Evolutionary conservation across 2,888 invertebrate species (phyloP).

Genomic region (Acanthosepion esculentum): DNA sequence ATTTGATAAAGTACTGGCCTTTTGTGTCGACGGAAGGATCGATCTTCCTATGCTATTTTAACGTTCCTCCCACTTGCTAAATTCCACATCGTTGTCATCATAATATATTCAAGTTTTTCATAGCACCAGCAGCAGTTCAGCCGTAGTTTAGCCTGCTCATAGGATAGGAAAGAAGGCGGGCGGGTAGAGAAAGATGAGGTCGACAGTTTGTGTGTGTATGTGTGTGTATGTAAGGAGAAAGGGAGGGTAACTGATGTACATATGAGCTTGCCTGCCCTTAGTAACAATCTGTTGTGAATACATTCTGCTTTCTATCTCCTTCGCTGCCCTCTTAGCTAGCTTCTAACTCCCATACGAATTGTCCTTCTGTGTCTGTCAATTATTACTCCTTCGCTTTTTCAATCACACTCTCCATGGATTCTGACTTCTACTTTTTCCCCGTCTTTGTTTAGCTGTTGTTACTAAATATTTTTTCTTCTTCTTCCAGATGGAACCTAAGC

Average conservation of each 20-base stretch:
- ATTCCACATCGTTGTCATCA: constrained; percentile 18
- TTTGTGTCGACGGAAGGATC: not conserved
- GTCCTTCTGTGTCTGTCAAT: too few relatives aligned
- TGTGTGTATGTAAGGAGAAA: too few relatives aligned
- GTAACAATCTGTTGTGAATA: constrained; percentile 33
- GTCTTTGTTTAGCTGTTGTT: not conserved
- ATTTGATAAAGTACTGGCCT: too few relatives aligned
- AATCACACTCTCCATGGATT: too few relatives aligned
- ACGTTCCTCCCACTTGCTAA: not conserved
- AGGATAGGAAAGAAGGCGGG: not conserved
- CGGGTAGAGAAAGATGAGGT: not conserved
- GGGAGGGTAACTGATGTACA: not conserved
- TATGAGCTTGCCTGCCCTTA: constrained; percentile 33
- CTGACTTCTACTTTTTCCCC: not conserved
- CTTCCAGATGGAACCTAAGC: not conserved
- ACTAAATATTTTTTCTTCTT: not conserved
- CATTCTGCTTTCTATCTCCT: not conserved
- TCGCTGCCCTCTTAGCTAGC: not conserved
- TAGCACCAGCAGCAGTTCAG: not conserved
- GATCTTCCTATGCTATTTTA: not conserved
- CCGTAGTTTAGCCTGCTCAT: not conserved
- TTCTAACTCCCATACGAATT: too few relatives aligned
- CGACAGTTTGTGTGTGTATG: not conserved
- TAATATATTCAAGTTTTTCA: not conserved
- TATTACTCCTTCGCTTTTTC: too few relatives aligned